Percentiles rank a stretch among this genome's conserved stretches.
These are phyloP conservation scores for Eumeta japonica DNA, from an alignment of 1,140 invertebrate species.

Conservation along the genomic window DNA sequence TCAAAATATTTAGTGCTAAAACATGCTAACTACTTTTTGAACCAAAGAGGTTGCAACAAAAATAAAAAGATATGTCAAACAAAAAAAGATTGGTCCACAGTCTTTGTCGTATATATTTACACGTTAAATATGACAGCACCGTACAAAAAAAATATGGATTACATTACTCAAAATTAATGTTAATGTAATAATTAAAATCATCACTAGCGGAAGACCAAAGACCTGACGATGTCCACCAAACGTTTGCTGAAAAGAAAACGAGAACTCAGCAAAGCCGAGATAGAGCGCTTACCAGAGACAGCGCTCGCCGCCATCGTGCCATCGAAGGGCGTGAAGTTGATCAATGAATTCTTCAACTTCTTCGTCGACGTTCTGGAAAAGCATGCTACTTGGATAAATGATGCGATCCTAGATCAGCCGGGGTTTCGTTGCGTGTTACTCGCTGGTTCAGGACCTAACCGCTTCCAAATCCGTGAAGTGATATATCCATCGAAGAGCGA, in stretches of 20 bases:
- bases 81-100: no score
- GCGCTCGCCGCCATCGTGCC: constrained; percentile 39
- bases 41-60: no score
- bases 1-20: no score
- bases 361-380: constrained; percentile 33
- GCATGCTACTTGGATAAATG: constrained; percentile 39
- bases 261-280: neutral
- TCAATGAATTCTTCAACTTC: constrained; percentile 36
- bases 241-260: neutral
- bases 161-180: no score
- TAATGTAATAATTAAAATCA: no score
- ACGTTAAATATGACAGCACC: no score
- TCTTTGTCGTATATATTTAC: no score
- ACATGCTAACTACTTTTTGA: no score
- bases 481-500: constrained; percentile 31
- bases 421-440: constrained; percentile 39
- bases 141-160: no score
- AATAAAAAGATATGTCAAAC: no score
- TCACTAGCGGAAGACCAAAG: no score
- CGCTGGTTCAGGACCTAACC: constrained; percentile 38
- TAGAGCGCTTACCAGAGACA: constrained; percentile 27
- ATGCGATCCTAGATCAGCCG: constrained; percentile 24
- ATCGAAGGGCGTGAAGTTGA: constrained; percentile 38
- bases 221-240: neutral
- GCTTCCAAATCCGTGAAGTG: constrained; percentile 38